Evolutionary conservation across 2,113 vertebrate species (phyloP).

Genomic region (Hyperopisus bebe): DNA sequence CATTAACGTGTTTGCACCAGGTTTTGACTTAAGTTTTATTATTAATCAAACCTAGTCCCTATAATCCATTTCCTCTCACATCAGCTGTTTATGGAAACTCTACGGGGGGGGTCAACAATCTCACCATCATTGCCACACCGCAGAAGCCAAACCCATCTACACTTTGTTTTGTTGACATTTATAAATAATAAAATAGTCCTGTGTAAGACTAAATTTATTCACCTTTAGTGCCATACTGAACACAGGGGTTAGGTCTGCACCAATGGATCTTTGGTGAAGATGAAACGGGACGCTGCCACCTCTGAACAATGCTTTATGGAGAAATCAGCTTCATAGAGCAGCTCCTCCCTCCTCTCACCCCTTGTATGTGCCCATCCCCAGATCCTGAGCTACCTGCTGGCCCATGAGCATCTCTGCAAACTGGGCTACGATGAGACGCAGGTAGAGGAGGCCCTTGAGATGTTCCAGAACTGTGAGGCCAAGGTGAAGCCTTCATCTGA

Average conservation of each 20-base stretch:
- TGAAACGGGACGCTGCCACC: background rate
- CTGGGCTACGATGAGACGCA: slow-evolving; percentile 79
- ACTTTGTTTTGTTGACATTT: background rate
- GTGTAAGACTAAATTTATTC: background rate
- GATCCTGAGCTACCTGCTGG: slow-evolving; percentile 79
- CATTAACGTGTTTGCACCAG: background rate
- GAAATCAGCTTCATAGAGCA: background rate
- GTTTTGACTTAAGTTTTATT: background rate
- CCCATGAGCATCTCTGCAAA: slow-evolving; percentile 74
- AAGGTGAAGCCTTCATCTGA: slow-evolving; percentile 62
- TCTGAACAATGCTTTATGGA: background rate
- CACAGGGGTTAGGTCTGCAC: background rate
- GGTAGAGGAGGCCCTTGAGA: slow-evolving; percentile 93
- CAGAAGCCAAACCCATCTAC: background rate
- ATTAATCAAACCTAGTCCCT: background rate
- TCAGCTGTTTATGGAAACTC: background rate
- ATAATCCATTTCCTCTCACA: background rate
- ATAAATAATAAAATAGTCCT: background rate
- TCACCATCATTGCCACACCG: background rate
- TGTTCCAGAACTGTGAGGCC: slow-evolving; percentile 93
- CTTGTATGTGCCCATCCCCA: slow-evolving; percentile 37
- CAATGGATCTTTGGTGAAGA: background rate
- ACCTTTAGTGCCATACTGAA: background rate
- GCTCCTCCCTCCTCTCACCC: background rate
- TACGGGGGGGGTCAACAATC: background rate